A percentile compares a stretch with the other conserved stretches of the same genome.
Evolutionary conservation across 2,888 invertebrate species (phyloP).

Genomic region (Archips xylosteana): DNA sequence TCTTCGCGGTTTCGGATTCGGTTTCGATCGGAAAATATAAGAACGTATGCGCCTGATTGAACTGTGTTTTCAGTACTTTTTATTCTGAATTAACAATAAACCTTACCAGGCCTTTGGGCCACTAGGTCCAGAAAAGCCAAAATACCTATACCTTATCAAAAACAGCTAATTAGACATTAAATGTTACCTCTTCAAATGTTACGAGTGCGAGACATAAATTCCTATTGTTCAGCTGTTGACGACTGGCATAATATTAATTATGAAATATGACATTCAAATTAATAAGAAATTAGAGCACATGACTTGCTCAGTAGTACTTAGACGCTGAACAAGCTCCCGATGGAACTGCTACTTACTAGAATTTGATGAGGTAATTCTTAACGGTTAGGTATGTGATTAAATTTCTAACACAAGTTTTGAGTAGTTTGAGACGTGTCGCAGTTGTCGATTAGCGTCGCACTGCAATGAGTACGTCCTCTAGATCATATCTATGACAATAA

Average conservation of each 20-base stretch:
- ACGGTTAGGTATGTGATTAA: slow-evolving; percentile 45
- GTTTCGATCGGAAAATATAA: too few relatives aligned
- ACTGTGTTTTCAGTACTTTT: too few relatives aligned
- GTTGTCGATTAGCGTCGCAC: neutral
- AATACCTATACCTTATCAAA: neutral
- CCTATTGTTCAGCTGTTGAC: neutral
- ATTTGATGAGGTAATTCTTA: slow-evolving; percentile 51
- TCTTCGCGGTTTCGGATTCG: too few relatives aligned
- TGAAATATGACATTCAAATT: slow-evolving; percentile 58
- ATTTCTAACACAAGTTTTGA: slow-evolving; percentile 12
- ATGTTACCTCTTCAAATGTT: neutral
- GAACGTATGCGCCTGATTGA: too few relatives aligned
- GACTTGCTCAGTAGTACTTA: slow-evolving; percentile 54
- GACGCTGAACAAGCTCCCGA: slow-evolving; percentile 51
- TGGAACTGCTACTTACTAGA: slow-evolving; percentile 62
- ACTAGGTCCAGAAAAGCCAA: neutral
- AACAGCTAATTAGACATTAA: slow-evolving; percentile 1
- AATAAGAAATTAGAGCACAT: slow-evolving; percentile 58
- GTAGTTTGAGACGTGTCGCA: neutral
- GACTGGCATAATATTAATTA: slow-evolving; percentile 54
- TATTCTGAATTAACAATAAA: too few relatives aligned
- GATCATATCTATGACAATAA: neutral
- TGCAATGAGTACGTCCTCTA: neutral
- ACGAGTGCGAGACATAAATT: neutral
- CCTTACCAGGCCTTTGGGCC: neutral